phyloP scores from a whole-genome alignment of 2,113 vertebrate species.

The Sorex fumeus region DNA sequence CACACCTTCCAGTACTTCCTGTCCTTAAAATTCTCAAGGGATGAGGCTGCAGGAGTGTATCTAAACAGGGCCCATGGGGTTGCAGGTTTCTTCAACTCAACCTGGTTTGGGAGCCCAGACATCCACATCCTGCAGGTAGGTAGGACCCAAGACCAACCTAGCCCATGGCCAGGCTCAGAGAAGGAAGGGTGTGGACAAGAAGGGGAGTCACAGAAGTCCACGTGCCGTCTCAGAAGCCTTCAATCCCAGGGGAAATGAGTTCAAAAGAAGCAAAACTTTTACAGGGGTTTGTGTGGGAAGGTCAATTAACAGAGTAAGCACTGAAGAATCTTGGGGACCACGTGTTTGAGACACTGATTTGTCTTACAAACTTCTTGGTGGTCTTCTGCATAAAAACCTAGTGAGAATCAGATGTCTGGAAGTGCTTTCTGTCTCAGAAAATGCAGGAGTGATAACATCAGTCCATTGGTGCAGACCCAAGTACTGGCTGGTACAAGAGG shows the following conservation, averaged over 20 bases:
- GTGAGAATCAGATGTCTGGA: too few relatives aligned
- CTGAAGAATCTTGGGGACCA: not conserved
- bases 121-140: not conserved
- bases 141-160: not conserved
- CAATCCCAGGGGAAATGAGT: not conserved
- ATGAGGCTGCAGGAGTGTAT: rapidly evolving
- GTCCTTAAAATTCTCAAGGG: not conserved
- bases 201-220: not conserved
- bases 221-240: not conserved
- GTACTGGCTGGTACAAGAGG: rapidly evolving
- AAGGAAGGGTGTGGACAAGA: rapidly evolving
- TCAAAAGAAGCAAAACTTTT: not conserved
- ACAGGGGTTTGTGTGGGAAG: too few relatives aligned
- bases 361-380: not conserved
- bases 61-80: not conserved
- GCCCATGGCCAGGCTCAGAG: not conserved
- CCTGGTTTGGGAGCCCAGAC: not conserved
- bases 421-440: not conserved
- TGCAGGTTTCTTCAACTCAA: not conserved
- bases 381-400: rapidly evolving
- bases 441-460: too few relatives aligned
- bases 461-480: rapidly evolving
- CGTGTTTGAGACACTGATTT: not conserved
- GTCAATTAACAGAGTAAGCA: too few relatives aligned
- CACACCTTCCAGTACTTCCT: not conserved